Base-by-base conservation (phyloP, 2,888 invertebrate species). In the Ochlodes sylvanus region DNA sequence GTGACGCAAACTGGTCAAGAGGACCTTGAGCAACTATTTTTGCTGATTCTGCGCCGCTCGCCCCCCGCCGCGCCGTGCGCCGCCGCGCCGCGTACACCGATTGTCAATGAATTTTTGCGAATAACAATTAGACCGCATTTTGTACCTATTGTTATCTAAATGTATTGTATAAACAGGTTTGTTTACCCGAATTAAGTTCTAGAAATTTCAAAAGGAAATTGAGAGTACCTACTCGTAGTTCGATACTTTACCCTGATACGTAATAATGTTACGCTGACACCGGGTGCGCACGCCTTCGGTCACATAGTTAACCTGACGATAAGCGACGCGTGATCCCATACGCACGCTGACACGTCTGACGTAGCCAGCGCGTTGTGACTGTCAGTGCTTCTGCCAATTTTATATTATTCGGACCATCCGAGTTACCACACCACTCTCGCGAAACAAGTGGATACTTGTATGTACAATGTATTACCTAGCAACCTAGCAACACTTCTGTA, bases 21-120 rank as follows among this genome's bases (percentile, higher is more conserved):
- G 14, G 52, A 42, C 63, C 63, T 63, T 63, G 63, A 63, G 42
- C 27, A 42, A 63, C 63, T 63, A 63, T 63, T 63, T 63, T 55
- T 63, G 63, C 54, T 41, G 63, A 55, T 54, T 41, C 21, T 52
- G 50, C 52, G 21, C 54, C 63, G 63, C 27, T 50, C 47, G 42
- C 21, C 5, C 47, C 42, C 21, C 7, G 27, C 27, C 27, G 63
- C 52, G 21, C 54, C 62, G 52, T 38, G 27, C 27, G 41, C 52
- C 15, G 41, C 52, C 14, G 19, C 19, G 19, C 50, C 17, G 12
- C 44, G 50, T 19, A 19, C 19, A 2, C n/a, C 50, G 50, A 19
- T 19, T 50, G 19, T 50, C 50, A 50, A 50, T 50, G 50, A 19
- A 19, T 50, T 19, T 50, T 50, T 7, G 19, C 50, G 50, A 50